Evolutionary conservation across 2,113 vertebrate species (phyloP), one percentile per base, ranked within the genome.

Genomic region (Centropus unirufus): DNA sequence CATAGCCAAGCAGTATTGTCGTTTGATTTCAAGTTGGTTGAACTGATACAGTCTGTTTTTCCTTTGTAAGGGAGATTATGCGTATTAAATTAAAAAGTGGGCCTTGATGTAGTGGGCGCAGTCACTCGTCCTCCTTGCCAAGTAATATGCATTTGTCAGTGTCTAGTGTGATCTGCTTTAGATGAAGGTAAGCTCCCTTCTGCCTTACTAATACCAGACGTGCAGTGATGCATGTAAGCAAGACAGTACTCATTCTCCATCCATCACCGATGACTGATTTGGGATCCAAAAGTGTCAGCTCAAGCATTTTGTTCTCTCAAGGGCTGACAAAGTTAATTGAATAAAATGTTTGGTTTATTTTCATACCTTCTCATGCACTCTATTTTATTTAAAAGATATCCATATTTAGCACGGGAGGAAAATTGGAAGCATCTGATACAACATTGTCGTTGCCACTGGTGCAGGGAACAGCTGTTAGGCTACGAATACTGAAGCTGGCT

Each of bases 391-490:
- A 30, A 82, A 93, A 76, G 11, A 62, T 63, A 73, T 88, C 20
- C 26, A 8, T 36, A 11, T 52, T 73, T 42, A 66, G 10, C 27
- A 79, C 30, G 57, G 70, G 22, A 66, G 8, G 17, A 74, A 59
- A 62, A 58, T 3, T 59, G 32, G 39, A 87, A 77, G 55, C 26
- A 51, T 61, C 57, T 51, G 39, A 66, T 36, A 76, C 30, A 55
- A 13, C 1, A 0, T 64, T 1, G 0, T 62, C 52, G 15, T 24
- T 86, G 42, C 24, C 26, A n/a, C 27, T 29, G 68, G 42, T 62
- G 34, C 15, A 59, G 57, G 74, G 54, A 69, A 88, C 24, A 20
- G 27, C 32, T 75, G 14, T 61, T 62, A 74, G 26, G 13, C 30
- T 83, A 36, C 1, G 2, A 61, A 22, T 36, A 62, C 30, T 3